Conservation (phyloP, 1,140 invertebrate species). For the Drosophila pruinosa region DNA sequence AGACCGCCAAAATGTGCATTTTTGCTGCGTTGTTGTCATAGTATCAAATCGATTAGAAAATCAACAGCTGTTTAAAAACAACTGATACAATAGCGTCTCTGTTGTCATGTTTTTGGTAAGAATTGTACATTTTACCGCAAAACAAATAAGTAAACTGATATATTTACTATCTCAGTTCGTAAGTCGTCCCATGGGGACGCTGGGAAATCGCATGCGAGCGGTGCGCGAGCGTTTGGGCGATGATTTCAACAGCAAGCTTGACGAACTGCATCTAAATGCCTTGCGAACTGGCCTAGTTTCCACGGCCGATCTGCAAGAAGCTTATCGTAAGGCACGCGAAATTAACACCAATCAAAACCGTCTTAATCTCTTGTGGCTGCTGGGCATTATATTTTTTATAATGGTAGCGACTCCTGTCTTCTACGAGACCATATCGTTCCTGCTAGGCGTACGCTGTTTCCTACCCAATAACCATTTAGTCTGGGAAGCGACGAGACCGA, state of each 20-base stretch:
- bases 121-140: neutral
- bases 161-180: conserved; percentile 51
- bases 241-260: conserved; percentile 62
- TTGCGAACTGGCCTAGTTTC: conserved; percentile 71
- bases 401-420: conserved; percentile 73
- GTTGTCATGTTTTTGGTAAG: conserved; percentile 60
- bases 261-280: conserved; percentile 64
- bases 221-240: conserved; percentile 62
- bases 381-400: conserved; percentile 77
- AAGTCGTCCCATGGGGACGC: conserved; percentile 62
- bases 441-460: conserved; percentile 87
- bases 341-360: conserved; percentile 56
- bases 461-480: conserved; percentile 92
- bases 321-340: conserved; percentile 67
- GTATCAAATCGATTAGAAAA: neutral
- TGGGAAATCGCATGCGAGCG: conserved; percentile 45
- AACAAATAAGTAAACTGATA: neutral
- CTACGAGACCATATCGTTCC: conserved; percentile 71
- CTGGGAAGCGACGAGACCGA: conserved; percentile 92
- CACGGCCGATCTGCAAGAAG: conserved; percentile 65
- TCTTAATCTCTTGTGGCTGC: conserved; percentile 65
- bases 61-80: conserved; percentile 27
- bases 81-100: neutral
- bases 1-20: too few species aligned
- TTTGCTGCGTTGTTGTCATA: neutral